These are phyloP conservation scores for Anoplopoma fimbria DNA, from an alignment of 2,113 vertebrate genomes.

Conservation along the genomic window DNA sequence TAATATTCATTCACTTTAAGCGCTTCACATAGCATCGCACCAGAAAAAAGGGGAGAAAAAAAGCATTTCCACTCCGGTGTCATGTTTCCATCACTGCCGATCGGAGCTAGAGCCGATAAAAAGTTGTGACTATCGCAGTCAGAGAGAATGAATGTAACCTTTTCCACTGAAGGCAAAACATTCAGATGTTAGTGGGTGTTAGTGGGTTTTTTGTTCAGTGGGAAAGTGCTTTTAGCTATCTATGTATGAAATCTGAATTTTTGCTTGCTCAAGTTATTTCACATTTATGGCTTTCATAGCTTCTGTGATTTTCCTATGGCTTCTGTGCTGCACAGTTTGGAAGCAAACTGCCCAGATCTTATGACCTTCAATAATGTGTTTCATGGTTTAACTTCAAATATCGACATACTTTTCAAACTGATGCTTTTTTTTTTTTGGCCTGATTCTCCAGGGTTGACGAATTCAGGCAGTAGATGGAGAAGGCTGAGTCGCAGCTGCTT, in stretches of 20 bases:
- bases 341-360: constrained; percentile 64
- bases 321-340: constrained; percentile 43
- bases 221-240: background rate
- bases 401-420: constrained; percentile 45
- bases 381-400: constrained; percentile 62
- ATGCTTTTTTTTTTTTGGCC: constrained; percentile 37
- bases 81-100: background rate
- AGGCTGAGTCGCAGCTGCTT: constrained; percentile 10
- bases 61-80: background rate
- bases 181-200: background rate
- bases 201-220: background rate
- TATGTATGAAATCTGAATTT: constrained; percentile 57
- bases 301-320: constrained; percentile 41
- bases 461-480: constrained; percentile 28
- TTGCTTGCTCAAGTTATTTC: constrained; percentile 64
- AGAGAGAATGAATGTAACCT: background rate
- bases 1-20: too few relatives aligned
- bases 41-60: background rate
- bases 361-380: constrained; percentile 53
- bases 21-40: too few relatives aligned
- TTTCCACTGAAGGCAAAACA: background rate
- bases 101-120: background rate
- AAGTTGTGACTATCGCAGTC: background rate
- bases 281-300: constrained; percentile 55
- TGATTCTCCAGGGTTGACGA: constrained; percentile 15